Evolutionary conservation across 2,113 vertebrate genomes (phyloP).

Genomic region (Pholis gunnellus): DNA sequence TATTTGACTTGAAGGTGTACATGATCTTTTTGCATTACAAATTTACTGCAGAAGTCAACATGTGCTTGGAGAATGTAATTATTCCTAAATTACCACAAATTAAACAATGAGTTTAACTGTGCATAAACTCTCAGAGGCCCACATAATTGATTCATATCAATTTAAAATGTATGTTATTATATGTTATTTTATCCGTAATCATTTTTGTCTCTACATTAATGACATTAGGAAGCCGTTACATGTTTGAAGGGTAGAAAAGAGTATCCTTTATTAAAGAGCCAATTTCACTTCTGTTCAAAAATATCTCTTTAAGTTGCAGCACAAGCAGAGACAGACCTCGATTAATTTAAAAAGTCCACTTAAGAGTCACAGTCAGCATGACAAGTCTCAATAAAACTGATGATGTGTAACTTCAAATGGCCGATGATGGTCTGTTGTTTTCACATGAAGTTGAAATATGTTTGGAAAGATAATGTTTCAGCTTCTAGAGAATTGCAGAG

Average conservation of each 20-base stretch:
- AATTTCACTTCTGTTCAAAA: background rate
- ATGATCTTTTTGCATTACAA: background rate
- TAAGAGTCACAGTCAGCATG: slow-evolving; percentile 26
- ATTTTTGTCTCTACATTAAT: background rate
- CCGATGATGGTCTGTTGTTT: slow-evolving; percentile 31
- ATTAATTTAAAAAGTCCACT: slow-evolving; percentile 11
- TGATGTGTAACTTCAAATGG: slow-evolving; percentile 39
- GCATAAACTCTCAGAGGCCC: background rate
- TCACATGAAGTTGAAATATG: slow-evolving; percentile 48
- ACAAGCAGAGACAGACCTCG: background rate
- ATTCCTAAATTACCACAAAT: background rate
- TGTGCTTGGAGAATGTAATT: slow-evolving; percentile 1
- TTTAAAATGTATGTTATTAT: background rate
- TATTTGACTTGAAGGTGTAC: background rate
- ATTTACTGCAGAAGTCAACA: background rate
- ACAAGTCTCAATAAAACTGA: slow-evolving; percentile 35
- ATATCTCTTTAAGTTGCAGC: background rate
- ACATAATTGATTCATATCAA: slow-evolving; percentile 1
- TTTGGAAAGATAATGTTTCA: slow-evolving; percentile 18
- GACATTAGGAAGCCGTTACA: too few relatives aligned
- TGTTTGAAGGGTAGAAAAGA: background rate
- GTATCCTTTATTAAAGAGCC: background rate
- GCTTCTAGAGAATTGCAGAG: background rate
- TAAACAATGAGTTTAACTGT: background rate
- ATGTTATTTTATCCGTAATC: background rate